Evolutionary conservation across 1,140 invertebrate species (phyloP).

Genomic region (Euglossa dilemma): DNA sequence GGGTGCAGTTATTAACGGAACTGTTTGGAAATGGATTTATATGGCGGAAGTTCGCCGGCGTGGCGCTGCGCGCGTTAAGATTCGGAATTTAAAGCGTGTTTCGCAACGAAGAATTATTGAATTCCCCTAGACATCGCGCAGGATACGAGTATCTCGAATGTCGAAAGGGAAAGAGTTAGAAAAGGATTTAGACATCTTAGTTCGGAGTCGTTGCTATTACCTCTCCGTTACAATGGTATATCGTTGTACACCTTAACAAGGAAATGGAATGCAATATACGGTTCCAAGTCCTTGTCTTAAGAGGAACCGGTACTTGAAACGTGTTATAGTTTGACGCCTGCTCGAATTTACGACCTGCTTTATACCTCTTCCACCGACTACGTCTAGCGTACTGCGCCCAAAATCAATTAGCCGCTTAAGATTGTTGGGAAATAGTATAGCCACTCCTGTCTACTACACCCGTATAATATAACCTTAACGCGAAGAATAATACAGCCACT

Average conservation of each 20-base stretch:
- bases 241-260: neutral
- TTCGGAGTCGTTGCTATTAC: too few relatives aligned
- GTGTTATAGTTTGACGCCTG: neutral
- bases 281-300: neutral
- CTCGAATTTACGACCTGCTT: neutral
- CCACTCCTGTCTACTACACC: neutral
- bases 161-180: neutral
- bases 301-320: neutral
- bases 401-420: neutral
- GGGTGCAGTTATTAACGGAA: neutral
- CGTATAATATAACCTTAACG: neutral
- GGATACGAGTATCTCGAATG: too few relatives aligned
- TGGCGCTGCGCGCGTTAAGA: neutral
- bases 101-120: neutral
- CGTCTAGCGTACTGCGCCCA: neutral
- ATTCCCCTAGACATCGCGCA: neutral
- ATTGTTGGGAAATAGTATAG: neutral
- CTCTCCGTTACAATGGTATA: neutral
- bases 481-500: neutral
- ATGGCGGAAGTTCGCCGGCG: neutral
- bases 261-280: neutral
- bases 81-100: neutral
- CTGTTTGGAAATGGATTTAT: neutral
- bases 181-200: neutral
- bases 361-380: neutral